Base-by-base conservation (phyloP, 1,140 invertebrate genomes). In the Grapholita molesta region DNA sequence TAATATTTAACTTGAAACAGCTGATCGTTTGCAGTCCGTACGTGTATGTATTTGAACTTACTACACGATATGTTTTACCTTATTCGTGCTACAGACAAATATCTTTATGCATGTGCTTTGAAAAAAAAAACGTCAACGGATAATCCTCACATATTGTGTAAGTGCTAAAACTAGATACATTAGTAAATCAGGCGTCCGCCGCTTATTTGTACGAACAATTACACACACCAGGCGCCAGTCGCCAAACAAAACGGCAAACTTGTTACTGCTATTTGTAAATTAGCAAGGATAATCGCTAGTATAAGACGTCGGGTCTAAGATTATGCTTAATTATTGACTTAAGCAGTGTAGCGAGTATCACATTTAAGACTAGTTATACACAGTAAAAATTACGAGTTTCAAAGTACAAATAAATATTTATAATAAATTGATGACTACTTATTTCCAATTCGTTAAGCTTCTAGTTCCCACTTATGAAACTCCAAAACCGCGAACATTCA, bases 121-220 rank as follows among this genome's bases (percentile, higher is more conserved):
- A 21, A 15, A 8, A 48, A 30, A 30, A 48, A 48, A 21, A 15
- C 35, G 35, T 38, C 42, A n/a, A 48, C 76, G 66, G 70, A 80
- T 82, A 70, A 81, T 76, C 73, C 73, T 52, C n/a, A 25, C 52
- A 33, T 30, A 68, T 78, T 81, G 75, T 81, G 77, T 82, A 88
- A 84, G 82, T 86, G 84, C 83, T 89, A 88, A 90, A 88, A 84
- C 85, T 85, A 79, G 82, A 82, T 84, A 89, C 85, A 89, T 90
- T 86, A 90, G 82, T 83, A 86, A 83, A 89, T 88, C 88, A 84
- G 83, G 78, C 83, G 79, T 84, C 81, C 74, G 71, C 81, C 74
- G 71, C 80, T 70, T 89, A 81, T 89, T 88, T 90, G 85, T 86
- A 73, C 80, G 82, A 83, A 84, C 79, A 88, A 89, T 90, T 88